phyloP scores from a whole-genome alignment of 2,797 vertebrate species.

The Euphonia xanthogaster region DNA sequence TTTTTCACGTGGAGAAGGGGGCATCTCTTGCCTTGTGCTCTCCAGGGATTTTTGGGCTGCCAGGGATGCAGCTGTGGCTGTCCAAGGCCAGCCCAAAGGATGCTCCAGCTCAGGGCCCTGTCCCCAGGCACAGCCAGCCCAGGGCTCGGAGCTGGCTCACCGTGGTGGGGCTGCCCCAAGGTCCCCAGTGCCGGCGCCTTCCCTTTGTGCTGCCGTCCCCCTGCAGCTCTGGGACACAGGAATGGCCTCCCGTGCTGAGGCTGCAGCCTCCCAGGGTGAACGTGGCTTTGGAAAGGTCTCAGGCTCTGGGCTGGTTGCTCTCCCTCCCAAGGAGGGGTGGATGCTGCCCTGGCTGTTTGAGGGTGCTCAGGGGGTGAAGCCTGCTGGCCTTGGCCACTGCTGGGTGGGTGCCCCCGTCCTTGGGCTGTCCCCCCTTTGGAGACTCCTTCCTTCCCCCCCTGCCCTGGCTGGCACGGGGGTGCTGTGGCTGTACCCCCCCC shows the following conservation, averaged over 20 bases:
- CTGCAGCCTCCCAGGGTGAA: neutral
- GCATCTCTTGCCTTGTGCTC: neutral
- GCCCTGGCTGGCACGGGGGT: rapidly evolving
- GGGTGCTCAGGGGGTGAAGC: neutral
- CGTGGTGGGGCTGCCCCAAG: neutral
- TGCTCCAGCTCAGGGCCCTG: neutral
- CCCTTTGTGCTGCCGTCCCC: neutral
- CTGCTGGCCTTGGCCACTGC: neutral
- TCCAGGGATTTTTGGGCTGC: neutral
- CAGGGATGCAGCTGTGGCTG: neutral
- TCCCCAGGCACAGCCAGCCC: neutral
- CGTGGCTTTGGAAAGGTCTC: neutral
- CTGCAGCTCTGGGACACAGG: neutral
- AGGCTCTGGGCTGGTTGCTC: neutral
- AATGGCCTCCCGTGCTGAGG: neutral
- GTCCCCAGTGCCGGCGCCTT: neutral
- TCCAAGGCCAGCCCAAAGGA: neutral
- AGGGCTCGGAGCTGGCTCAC: rapidly evolving
- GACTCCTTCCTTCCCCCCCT: neutral
- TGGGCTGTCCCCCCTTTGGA: neutral
- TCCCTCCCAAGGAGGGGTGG: neutral
- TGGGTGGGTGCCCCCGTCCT: neutral
- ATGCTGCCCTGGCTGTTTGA: neutral
- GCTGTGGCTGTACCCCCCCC: rapidly evolving
- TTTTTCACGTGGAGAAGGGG: neutral